Evolutionary conservation across 2,888 invertebrate species (phyloP), one percentile per base, ranked within the genome.

Genomic region (Mylabris sibirica): DNA sequence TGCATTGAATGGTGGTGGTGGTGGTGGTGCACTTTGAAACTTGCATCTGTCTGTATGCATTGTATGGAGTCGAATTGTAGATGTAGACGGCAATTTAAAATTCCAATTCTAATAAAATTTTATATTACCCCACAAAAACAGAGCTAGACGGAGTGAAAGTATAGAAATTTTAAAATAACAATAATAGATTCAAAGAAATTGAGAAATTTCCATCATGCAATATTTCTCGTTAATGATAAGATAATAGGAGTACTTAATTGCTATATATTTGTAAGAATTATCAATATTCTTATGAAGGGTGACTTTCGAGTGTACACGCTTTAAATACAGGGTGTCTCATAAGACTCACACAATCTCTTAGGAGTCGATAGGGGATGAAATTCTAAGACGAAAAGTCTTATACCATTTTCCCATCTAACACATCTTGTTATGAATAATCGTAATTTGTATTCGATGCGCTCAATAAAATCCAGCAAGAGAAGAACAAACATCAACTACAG

Each of bases 41-140:
- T 41, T 61, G 38, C 24, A 61, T 41, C 38, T 38, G 34, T 41
- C 34, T 60, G 60, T 30, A 30, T 12, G 38, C 6, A n/a, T 8
- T 17, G 35, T 8, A 9, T n/a, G 26, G 60, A 60, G 26, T 22
- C 61, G 20, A 38, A 61, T 61, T 4, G 30, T 30, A 20, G 41
- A 38, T 11, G 20, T 61, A 22, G 20, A 35, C 60, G 38, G 34
- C 60, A 34, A 14, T 60, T 30, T 30, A 30, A 6, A 60, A 60
- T 60, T 60, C 61, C 30, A 60, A 61, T 61, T 41, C 38, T 1
- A 61, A 34, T 38, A 61, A 61, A 38, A 61, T 61, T 38, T 61
- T 61, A 41, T 57, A 24, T 57, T 24, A 11, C 57, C 57, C 12
- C 57, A 20, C 20, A n/a, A 3, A 30, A 30, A 30, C 8, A 0